These are phyloP conservation scores for Hemicordylus capensis DNA, from an alignment of 2,113 vertebrate species.

Conservation along the genomic window DNA sequence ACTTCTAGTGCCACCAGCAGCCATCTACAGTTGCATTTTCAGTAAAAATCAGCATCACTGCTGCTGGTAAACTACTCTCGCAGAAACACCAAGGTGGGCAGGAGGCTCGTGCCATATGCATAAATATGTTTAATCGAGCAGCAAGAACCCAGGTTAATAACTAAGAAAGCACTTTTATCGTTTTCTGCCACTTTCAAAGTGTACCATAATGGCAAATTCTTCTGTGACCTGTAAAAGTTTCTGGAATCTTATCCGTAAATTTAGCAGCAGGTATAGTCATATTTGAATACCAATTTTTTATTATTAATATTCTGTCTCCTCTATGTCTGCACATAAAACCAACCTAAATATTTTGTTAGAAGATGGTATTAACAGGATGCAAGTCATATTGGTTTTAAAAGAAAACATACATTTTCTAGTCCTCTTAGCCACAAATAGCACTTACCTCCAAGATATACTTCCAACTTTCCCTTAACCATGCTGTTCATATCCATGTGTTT, in stretches of 20 bases:
- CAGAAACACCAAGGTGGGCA: conserved; percentile 36
- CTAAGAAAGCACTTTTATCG: conserved; percentile 48
- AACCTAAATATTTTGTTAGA: conserved; percentile 71
- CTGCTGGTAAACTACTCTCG: no score
- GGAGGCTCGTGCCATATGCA: conserved; percentile 45
- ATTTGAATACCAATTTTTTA: conserved; percentile 54
- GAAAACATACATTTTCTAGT: conserved; percentile 65
- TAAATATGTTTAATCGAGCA: conserved; percentile 43
- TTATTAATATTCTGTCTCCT: conserved; percentile 66
- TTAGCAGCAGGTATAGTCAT: conserved; percentile 56
- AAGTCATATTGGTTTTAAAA: conserved; percentile 65
- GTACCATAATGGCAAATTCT: conserved; percentile 46
- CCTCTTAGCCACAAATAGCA: conserved; percentile 57
- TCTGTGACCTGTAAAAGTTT: conserved; percentile 49
- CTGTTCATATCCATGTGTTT: conserved; percentile 37
- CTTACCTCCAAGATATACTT: conserved; percentile 51
- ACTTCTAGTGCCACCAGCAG: no score
- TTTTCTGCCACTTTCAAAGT: conserved; percentile 20
- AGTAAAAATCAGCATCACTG: no score
- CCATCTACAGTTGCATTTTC: no score
- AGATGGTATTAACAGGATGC: conserved; percentile 67
- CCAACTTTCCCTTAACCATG: conserved; percentile 14
- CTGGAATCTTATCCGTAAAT: conserved; percentile 53
- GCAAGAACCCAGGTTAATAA: conserved; percentile 43
- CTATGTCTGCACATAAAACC: conserved; percentile 65